Evolutionary conservation across 2,797 vertebrate genomes (phyloP), one percentile per base, ranked within the genome.

Genomic region (Luscinia luscinia): DNA sequence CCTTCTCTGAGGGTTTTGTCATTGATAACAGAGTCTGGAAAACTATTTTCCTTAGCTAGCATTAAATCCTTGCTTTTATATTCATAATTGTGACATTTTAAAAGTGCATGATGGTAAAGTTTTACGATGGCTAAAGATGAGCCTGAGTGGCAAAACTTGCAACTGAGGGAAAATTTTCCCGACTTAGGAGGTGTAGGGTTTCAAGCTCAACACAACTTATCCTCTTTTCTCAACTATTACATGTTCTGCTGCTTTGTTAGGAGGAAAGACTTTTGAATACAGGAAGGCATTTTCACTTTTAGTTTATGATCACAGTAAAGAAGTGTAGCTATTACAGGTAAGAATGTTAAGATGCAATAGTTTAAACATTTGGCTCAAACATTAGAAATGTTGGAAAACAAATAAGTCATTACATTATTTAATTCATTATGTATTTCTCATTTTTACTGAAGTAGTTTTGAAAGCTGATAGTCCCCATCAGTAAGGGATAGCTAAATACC

Each of bases 21-120:
- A 82, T 59, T 69, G 89, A 93, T 57, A 92, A 85, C 43, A 52
- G 80, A 79, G 51, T 63, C 94, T 94, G 76, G 76, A 46, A 95
- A 94, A 91, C 20, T 13, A 28, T 87, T 96, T 95, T 73, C 51
- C 66, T 52, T 84, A 34, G 62, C n/a, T 52, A 75, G 24, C 59
- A 75, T 79, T 81, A 86, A 76, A 91, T 83, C 69, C 32, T 62
- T 66, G 28, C 62, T 95, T 92, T 85, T 74, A 46, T 40, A 57
- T 55, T 67, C 43, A 49, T 66, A 90, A 76, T 54, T 69, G 67
- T 57, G 49, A 72, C 82, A 83, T 82, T 55, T n/a, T 26, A 66
- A 91, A 94, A 87, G 64, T 26, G n/a, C 79, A 80, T 45, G 28
- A 75, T 1, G 0, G 21, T 81, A 62, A 85, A 92, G 40, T 78